Conservation (phyloP, 2,888 invertebrate species). For the Nipponacmea schrenckii region DNA sequence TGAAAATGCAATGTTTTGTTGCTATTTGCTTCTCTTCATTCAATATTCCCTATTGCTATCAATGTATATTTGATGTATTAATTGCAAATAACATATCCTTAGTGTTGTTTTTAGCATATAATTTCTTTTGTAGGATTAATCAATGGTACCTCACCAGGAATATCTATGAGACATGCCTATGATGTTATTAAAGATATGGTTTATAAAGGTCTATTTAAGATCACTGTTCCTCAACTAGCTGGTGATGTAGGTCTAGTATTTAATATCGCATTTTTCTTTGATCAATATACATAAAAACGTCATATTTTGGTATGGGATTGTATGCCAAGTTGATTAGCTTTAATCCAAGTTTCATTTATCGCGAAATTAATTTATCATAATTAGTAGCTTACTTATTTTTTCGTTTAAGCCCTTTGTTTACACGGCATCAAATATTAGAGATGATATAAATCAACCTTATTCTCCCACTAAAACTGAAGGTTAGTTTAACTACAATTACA, state of each 20-base stretch:
- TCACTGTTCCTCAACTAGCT: conserved; percentile 27
- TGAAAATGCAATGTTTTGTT: no score
- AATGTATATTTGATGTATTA: no score
- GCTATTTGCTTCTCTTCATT: no score
- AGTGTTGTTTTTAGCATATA: no score
- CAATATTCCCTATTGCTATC: no score
- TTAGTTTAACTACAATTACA: neutral
- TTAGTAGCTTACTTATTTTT: no score
- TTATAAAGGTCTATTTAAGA: conserved; percentile 32
- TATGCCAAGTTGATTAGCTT: no score
- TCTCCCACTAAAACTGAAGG: conserved; percentile 21
- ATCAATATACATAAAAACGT: no score
- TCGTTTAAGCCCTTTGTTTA: conserved; percentile 26
- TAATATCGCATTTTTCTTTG: neutral
- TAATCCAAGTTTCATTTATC: no score
- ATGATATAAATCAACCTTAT: conserved; percentile 24
- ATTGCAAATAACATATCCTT: no score
- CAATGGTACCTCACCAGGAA: conserved; percentile 33
- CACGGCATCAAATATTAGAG: conserved; percentile 33
- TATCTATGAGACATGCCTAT: conserved; percentile 35
- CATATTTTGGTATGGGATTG: no score
- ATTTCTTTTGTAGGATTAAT: conserved; percentile 32
- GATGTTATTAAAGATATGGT: conserved; percentile 38
- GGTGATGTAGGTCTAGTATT: neutral
- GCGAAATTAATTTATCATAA: no score